Conservation (phyloP, 1,140 invertebrate genomes). For the Monochamus saltuarius region DNA sequence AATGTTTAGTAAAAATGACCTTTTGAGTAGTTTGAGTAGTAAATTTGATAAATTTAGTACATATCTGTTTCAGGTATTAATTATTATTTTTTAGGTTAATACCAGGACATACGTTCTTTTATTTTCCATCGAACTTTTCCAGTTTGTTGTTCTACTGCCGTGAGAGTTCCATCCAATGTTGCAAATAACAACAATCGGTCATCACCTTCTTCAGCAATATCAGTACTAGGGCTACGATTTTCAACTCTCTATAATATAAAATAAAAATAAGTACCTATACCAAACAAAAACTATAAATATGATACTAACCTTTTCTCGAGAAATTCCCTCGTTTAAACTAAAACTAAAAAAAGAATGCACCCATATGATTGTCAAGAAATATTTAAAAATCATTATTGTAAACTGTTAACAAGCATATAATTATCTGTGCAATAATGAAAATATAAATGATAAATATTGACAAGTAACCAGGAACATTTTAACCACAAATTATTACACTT, state of each 20-base stretch:
- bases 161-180: conserved; percentile 86
- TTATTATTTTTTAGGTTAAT: conserved; percentile 12
- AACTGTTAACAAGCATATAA: too few relatives aligned
- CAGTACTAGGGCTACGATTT: conserved; percentile 51
- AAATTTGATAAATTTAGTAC: not conserved
- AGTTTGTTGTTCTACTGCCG: conserved; percentile 78
- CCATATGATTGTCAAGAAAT: conserved; percentile 15
- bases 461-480: not conserved
- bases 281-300: conserved; percentile 5
- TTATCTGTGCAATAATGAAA: conserved; percentile 3
- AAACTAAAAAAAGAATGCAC: conserved; percentile 8
- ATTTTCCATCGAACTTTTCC: conserved; percentile 87
- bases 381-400: conserved; percentile 3
- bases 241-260: conserved; percentile 20
- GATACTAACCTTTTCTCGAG: conserved; percentile 16
- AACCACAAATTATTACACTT: not conserved
- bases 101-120: conserved; percentile 71
- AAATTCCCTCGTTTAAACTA: conserved; percentile 25
- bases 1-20: too few relatives aligned
- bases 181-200: conserved; percentile 80
- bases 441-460: conserved; percentile 7
- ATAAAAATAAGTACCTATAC: not conserved
- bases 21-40: too few relatives aligned
- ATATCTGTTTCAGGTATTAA: not conserved
- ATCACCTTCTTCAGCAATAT: conserved; percentile 66